Evolutionary conservation across 2,888 invertebrate species (phyloP).

Genomic region (Pherbina coryleti): DNA sequence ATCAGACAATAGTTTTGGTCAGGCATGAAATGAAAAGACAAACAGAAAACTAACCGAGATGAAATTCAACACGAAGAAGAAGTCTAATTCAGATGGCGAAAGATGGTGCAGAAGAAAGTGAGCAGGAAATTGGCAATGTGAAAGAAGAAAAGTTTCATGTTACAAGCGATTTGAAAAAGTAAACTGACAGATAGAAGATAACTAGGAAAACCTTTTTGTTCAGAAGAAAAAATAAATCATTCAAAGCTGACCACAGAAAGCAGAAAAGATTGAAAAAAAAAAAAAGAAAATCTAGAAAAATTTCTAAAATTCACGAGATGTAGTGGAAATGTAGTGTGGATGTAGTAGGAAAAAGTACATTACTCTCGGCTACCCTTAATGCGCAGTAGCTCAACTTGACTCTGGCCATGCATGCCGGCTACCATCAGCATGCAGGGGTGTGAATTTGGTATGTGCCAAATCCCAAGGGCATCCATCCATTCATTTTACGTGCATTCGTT

Average conservation of each 20-base stretch:
- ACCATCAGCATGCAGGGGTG: background rate
- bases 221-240: background rate
- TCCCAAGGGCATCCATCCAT: conserved; percentile 19
- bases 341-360: background rate
- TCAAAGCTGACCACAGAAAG: background rate
- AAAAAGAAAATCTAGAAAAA: background rate
- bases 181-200: background rate
- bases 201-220: background rate
- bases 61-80: background rate
- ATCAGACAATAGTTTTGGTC: background rate
- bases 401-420: background rate
- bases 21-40: background rate
- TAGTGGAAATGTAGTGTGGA: background rate
- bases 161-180: conserved; percentile 23
- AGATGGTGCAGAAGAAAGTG: background rate
- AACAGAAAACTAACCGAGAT: background rate
- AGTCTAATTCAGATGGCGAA: background rate
- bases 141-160: conserved; percentile 2
- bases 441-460: conserved; percentile 1
- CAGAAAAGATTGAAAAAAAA: background rate
- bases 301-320: background rate
- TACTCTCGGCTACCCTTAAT: background rate
- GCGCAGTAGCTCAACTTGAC: background rate
- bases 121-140: conserved; percentile 25
- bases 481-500: conserved; percentile 12